A percentile compares a stretch with the other conserved stretches of the same genome.
phyloP scores from a whole-genome alignment of 1,140 invertebrate species.

The Psix sp. region DNA sequence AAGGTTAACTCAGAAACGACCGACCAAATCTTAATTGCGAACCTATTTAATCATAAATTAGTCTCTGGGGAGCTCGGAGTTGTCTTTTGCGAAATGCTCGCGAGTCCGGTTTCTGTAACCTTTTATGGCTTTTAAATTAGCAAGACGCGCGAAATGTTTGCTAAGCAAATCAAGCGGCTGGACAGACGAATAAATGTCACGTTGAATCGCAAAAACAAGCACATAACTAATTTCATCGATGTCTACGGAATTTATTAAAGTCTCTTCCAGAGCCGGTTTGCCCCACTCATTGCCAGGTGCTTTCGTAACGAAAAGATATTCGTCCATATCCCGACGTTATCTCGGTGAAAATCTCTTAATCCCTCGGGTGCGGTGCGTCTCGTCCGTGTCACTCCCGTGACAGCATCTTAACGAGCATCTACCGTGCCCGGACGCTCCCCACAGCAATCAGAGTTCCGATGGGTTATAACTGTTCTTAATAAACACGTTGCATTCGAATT shows the following conservation, averaged over 20 bases:
- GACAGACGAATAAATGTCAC: too few species aligned
- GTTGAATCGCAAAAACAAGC: too few species aligned
- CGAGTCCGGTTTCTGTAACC: neutral
- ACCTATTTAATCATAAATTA: conserved; percentile 21
- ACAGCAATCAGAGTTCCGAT: conserved; percentile 26
- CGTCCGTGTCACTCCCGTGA: conserved; percentile 43
- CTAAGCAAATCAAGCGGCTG: too few species aligned
- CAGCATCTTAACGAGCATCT: conserved; percentile 59
- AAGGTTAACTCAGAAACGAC: conserved; percentile 6
- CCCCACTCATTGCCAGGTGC: too few species aligned
- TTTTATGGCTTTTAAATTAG: conserved; percentile 45
- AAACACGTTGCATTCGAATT: conserved; percentile 44
- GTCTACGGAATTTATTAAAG: conserved; percentile 17
- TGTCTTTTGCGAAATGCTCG: conserved; percentile 2
- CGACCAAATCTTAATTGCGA: conserved; percentile 11
- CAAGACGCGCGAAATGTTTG: conserved; percentile 7
- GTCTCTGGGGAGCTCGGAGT: conserved; percentile 1
- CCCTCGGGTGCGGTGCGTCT: conserved; percentile 37
- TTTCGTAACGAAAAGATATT: conserved; percentile 38
- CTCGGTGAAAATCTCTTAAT: conserved; percentile 51
- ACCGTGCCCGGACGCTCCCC: conserved; percentile 3
- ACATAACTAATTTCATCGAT: too few species aligned
- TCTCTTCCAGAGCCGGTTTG: conserved; percentile 6
- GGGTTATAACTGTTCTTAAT: conserved; percentile 55
- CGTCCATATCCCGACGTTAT: conserved; percentile 46